Percentiles rank a stretch among this genome's conserved stretches.
These are phyloP conservation scores for Anthopleura xanthogrammica DNA, from an alignment of 92 coral and sea anemone genomes.

Conservation along the genomic window DNA sequence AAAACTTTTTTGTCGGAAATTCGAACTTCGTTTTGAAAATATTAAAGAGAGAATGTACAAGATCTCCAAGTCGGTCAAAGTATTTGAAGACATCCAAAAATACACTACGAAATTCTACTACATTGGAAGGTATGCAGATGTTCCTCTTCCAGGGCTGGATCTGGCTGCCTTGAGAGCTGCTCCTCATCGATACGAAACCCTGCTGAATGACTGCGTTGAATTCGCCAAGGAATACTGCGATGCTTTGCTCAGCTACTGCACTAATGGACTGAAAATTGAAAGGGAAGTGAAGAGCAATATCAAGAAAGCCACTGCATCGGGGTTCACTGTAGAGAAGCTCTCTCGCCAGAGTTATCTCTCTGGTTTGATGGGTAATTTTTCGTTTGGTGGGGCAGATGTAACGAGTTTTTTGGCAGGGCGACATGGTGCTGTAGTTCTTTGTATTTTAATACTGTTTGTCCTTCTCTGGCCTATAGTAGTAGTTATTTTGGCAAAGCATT, in stretches of 20 bases:
- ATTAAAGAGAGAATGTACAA: constrained; percentile 67
- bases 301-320: constrained; percentile 80
- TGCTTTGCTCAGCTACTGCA: constrained; percentile 68
- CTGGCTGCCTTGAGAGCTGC: constrained; percentile 82
- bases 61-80: constrained; percentile 47
- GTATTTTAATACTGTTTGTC: constrained; percentile 21
- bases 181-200: constrained; percentile 75
- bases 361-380: constrained; percentile 68
- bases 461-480: constrained; percentile 49
- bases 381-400: constrained; percentile 71
- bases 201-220: constrained; percentile 89
- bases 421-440: constrained; percentile 10
- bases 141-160: constrained; percentile 59
- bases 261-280: constrained; percentile 69
- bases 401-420: constrained; percentile 53
- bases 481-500: constrained; percentile 3
- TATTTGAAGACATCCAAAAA: constrained; percentile 56
- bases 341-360: constrained; percentile 71
- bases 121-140: constrained; percentile 72
- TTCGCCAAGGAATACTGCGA: constrained; percentile 87
- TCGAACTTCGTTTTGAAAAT: constrained; percentile 67
- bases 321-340: constrained; percentile 77
- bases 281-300: constrained; percentile 63
- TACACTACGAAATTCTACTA: constrained; percentile 57
- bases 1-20: constrained; percentile 54